Conservation (phyloP, 1,140 invertebrate species). For the Drosophila ohnishii region DNA sequence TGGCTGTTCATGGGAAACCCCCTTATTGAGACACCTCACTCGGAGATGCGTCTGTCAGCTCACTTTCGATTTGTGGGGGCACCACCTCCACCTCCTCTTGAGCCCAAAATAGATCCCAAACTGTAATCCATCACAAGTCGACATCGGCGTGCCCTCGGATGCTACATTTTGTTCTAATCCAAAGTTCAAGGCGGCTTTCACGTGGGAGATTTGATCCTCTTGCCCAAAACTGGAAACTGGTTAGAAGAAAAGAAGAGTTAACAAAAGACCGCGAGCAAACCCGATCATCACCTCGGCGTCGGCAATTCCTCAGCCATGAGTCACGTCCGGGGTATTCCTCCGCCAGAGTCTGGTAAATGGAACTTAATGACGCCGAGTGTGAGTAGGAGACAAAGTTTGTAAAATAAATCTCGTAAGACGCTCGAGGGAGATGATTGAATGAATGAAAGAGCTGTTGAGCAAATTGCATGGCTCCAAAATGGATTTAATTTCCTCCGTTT, state of each 20-base stretch:
- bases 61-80: constrained; percentile 51
- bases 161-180: not conserved
- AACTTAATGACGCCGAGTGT: constrained; percentile 34
- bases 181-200: constrained; percentile 55
- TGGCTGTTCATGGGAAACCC: constrained; percentile 20
- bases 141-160: constrained; percentile 5
- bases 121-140: constrained; percentile 63
- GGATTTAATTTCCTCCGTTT: constrained; percentile 37
- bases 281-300: constrained; percentile 4
- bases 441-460: constrained; percentile 5
- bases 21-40: constrained; percentile 6
- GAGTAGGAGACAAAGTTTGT: not conserved
- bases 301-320: constrained; percentile 51
- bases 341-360: constrained; percentile 30
- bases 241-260: constrained; percentile 43
- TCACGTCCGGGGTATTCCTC: constrained; percentile 75
- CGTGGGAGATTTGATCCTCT: constrained; percentile 27
- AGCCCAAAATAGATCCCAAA: constrained; percentile 7
- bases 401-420: constrained; percentile 24
- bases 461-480: constrained; percentile 18
- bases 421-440: constrained; percentile 28
- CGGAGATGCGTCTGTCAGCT: constrained; percentile 15
- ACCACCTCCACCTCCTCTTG: not conserved
- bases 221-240: constrained; percentile 43
- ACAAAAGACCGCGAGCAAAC: constrained; percentile 4